These are phyloP conservation scores for Poeciliopsis infans DNA, from an alignment of 2,797 vertebrate species.

Conservation along the genomic window DNA sequence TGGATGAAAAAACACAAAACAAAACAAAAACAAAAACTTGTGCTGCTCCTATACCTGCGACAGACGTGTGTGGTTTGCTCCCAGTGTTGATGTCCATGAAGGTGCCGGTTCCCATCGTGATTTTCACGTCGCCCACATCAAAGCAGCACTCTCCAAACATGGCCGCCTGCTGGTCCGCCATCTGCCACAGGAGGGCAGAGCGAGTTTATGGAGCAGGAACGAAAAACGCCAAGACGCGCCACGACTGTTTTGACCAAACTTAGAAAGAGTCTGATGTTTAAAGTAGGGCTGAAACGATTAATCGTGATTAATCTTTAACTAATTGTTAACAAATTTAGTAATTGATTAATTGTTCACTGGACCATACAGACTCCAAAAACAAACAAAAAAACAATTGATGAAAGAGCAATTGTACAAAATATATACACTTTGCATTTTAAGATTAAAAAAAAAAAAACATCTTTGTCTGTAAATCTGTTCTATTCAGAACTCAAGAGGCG, in stretches of 20 bases:
- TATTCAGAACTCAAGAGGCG: too few species aligned
- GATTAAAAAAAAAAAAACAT: too few species aligned
- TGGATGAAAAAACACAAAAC: background rate
- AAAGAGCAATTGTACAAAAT: too few species aligned
- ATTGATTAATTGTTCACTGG: too few species aligned
- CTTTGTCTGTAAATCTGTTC: too few species aligned
- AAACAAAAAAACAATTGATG: too few species aligned
- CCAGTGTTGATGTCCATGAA: constrained; percentile 97
- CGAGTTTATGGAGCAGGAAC: background rate
- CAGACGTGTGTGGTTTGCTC: constrained; percentile 81
- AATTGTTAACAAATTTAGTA: too few species aligned
- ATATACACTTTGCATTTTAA: too few species aligned
- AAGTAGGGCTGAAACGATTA: too few species aligned
- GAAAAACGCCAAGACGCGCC: background rate
- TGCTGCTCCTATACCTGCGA: constrained; percentile 73
- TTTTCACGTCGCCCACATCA: constrained; percentile 89
- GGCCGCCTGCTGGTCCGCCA: constrained; percentile 96
- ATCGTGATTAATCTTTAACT: too few species aligned
- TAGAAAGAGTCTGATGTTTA: background rate
- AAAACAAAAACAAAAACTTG: too few species aligned
- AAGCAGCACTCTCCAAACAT: constrained; percentile 99
- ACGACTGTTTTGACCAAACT: background rate
- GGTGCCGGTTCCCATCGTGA: constrained; percentile 97
- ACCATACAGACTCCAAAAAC: too few species aligned
- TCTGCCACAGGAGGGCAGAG: constrained; percentile 71